Conservation (phyloP, 2,113 vertebrate genomes). For the Galeopterus variegatus region DNA sequence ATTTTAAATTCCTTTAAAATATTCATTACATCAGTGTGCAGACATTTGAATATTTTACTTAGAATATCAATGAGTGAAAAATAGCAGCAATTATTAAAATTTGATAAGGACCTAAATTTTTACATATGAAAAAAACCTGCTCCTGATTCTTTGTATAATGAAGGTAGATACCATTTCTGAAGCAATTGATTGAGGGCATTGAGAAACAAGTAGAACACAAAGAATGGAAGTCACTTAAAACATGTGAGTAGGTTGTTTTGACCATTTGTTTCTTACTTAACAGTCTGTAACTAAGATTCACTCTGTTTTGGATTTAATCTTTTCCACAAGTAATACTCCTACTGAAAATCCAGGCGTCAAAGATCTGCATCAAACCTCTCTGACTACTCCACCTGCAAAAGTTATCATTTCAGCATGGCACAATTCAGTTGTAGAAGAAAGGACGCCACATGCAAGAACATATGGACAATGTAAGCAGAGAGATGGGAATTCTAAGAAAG, state of each 20-base stretch:
- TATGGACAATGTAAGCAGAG: neutral
- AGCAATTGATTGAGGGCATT: neutral
- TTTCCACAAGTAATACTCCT: neutral
- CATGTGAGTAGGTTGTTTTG: neutral
- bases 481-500: neutral
- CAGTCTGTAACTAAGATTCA: neutral
- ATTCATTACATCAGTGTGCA: neutral
- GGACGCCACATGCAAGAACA: neutral
- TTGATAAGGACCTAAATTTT: neutral
- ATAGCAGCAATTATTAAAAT: neutral
- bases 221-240: neutral
- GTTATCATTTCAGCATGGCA: neutral
- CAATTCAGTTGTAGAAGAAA: neutral
- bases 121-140: neutral
- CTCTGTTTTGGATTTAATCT: neutral
- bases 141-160: neutral
- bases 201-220: neutral
- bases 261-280: neutral
- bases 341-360: neutral
- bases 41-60: neutral
- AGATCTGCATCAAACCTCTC: neutral
- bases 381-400: too few relatives aligned
- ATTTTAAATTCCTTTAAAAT: neutral
- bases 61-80: neutral
- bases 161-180: neutral